Evolutionary conservation across 2,797 vertebrate species (phyloP), one percentile per base, ranked within the genome.

Genomic region (Centroberyx gerrardi): DNA sequence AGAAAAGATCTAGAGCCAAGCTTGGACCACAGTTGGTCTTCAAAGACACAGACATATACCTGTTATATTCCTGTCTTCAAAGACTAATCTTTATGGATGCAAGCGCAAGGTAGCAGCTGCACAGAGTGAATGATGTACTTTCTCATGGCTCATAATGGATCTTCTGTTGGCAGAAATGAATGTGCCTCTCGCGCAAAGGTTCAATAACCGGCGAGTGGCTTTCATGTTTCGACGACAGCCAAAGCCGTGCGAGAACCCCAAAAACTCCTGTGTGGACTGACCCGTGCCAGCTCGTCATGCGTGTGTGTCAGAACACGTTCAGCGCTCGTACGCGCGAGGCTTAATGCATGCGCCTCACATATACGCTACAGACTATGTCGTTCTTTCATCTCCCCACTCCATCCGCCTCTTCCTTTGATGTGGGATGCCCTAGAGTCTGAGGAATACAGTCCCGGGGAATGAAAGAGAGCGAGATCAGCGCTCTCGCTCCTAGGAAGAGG

Each of bases 321-420:
- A 60, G 22, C 75, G 62, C 76, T 54, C 87, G 75, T 68, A 61
- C 74, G 17, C 68, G 4, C 38, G 3, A 68, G 72, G 53, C 69
- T 81, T 87, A 86, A 90, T 84, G 71, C 81, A 88, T 87, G 86
- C 87, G 62, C 81, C 76, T 80, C 90, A 84, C 86, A 84, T 83
- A 80, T 84, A 72, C 70, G 81, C 78, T 14, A 46, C 80, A 81
- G 83, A 86, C 80, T 49, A 53, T 78, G 80, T 82, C 53, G 58
- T 80, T 78, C 90, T 94, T 94, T 94, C 85, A 94, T 94, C 91
- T 93, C 68, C 40, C 55, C 69, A 27, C 85, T 87, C 88, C 85
- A 92, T 84, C 85, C 64, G 65, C 78, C 83, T 76, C 72, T 4
- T 14, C 72, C 86, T 93, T 94, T 93, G 91, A 93, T 87, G 90